A percentile compares a stretch with the other conserved stretches of the same genome.
phyloP scores from a whole-genome alignment of 2,113 vertebrate species.

The Ascaphus truei region DNA sequence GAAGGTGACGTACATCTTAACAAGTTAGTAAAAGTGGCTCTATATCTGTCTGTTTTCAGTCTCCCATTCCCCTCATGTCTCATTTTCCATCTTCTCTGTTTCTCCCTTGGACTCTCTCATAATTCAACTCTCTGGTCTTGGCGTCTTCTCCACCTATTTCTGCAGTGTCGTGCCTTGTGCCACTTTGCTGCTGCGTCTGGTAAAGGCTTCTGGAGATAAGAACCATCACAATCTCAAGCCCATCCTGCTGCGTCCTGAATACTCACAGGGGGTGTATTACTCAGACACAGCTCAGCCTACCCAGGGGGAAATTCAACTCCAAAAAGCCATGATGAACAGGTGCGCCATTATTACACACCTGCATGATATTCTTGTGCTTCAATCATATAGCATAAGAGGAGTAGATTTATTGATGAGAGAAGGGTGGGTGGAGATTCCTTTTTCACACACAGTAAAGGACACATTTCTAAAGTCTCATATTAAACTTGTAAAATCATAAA shows the following conservation, averaged over 20 bases:
- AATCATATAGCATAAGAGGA: neutral
- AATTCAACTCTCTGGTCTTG: too few relatives aligned
- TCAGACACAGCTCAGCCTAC: constrained; percentile 35
- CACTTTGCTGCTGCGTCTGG: constrained; percentile 38
- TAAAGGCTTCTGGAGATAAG: constrained; percentile 9
- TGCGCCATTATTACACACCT: neutral
- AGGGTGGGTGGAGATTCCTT: too few relatives aligned
- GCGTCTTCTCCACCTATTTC: neutral
- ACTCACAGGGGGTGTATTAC: constrained; percentile 33
- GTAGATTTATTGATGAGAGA: neutral
- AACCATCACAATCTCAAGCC: neutral
- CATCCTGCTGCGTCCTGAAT: constrained; percentile 26
- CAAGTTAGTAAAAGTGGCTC: too few relatives aligned
- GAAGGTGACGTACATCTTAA: too few relatives aligned
- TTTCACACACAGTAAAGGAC: too few relatives aligned
- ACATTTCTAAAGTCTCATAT: too few relatives aligned
- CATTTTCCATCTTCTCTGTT: too few relatives aligned
- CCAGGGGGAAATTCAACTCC: constrained; percentile 35
- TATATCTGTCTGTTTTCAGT: too few relatives aligned
- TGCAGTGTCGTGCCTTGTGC: constrained; percentile 42
- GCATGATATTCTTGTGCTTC: neutral
- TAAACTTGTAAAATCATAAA: too few relatives aligned
- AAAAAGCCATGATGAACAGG: constrained; percentile 39
- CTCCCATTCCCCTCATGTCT: neutral
- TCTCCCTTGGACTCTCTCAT: too few relatives aligned